phyloP scores from a whole-genome alignment of 2,113 vertebrate genomes.

The Antechinus flavipes region DNA sequence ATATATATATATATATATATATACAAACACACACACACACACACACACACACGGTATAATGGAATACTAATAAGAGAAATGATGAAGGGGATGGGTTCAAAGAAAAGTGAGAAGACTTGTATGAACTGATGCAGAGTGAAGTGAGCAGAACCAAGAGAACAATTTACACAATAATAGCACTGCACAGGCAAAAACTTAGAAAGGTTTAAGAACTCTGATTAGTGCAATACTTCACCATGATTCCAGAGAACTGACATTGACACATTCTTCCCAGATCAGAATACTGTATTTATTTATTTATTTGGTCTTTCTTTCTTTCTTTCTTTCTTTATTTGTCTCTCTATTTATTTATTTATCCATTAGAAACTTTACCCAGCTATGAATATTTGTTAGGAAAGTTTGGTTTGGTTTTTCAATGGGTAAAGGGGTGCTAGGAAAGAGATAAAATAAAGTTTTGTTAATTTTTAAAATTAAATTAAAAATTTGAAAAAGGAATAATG shows the following conservation, averaged over 20 bases:
- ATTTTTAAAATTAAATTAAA: not conserved
- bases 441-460: not conserved
- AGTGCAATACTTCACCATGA: not conserved
- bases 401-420: not conserved
- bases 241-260: not conserved
- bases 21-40: no score
- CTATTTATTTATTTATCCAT: not conserved
- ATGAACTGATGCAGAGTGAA: not conserved
- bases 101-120: not conserved
- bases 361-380: not conserved
- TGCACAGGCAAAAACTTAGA: not conserved
- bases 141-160: no score
- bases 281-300: no score
- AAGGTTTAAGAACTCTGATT: not conserved
- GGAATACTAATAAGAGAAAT: not conserved
- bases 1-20: no score
- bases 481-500: not conserved
- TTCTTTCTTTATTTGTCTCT: no score
- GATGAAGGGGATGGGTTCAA: not conserved
- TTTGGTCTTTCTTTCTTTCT: no score
- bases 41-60: not conserved
- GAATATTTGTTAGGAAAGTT: not conserved
- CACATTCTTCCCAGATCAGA: no score
- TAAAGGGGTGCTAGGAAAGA: not conserved
- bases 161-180: not conserved